Evolutionary conservation across 2,797 vertebrate species (phyloP).

Genomic region (Threskiornis aethiopicus): DNA sequence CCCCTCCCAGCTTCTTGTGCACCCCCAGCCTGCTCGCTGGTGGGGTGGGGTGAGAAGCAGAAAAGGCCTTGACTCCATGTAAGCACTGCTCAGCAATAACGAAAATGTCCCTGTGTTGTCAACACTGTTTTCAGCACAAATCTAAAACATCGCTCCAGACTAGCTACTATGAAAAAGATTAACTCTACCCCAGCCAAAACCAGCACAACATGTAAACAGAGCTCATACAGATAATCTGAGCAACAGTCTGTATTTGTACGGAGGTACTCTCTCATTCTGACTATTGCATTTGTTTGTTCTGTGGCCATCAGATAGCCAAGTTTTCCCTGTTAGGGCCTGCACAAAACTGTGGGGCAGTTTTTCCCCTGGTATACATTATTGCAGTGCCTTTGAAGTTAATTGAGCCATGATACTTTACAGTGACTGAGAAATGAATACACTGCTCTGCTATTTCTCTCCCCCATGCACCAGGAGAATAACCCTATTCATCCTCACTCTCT

Average conservation of each 20-base stretch:
- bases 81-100: neutral
- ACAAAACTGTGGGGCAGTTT: neutral
- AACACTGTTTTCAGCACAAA: neutral
- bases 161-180: neutral
- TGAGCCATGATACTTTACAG: neutral
- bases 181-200: neutral
- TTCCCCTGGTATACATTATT: neutral
- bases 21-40: neutral
- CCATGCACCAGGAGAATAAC: neutral
- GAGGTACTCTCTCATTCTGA: neutral
- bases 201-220: neutral
- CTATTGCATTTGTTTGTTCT: neutral
- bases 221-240: neutral
- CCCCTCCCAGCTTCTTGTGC: neutral
- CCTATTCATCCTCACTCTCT: neutral
- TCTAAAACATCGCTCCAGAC: neutral
- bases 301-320: neutral
- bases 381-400: neutral
- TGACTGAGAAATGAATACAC: neutral
- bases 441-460: neutral
- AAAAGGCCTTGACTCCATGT: neutral
- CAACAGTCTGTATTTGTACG: neutral
- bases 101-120: neutral
- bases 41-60: neutral
- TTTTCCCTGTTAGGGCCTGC: neutral